Evolutionary conservation across 2,113 vertebrate species (phyloP).

Genomic region (Steatornis caripensis): DNA sequence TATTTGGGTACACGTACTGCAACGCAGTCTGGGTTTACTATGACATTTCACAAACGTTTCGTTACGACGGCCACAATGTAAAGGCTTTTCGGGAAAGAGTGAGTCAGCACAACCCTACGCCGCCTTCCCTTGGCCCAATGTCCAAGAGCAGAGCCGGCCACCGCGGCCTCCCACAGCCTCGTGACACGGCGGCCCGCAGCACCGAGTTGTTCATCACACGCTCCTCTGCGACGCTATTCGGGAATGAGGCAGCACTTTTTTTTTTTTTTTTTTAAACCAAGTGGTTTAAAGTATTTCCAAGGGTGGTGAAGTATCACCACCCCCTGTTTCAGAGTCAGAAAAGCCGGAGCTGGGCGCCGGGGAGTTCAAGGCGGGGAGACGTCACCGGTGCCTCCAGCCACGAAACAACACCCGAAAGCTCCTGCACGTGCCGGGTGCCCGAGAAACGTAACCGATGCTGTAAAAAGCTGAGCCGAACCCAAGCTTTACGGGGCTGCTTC

Average conservation of each 20-base stretch:
- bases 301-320: fast-evolving
- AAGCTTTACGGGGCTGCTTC: background rate
- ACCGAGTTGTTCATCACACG: fast-evolving
- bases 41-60: background rate
- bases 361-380: fast-evolving
- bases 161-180: fast-evolving
- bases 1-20: fast-evolving
- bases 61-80: fast-evolving
- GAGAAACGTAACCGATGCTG: background rate
- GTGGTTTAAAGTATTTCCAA: fast-evolving
- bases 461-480: background rate
- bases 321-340: fast-evolving
- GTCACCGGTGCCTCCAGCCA: background rate
- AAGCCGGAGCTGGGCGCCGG: background rate
- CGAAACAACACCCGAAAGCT: too few species aligned
- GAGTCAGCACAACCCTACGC: background rate
- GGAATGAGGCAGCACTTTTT: background rate
- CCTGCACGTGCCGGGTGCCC: background rate
- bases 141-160: fast-evolving
- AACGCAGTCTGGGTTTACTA: background rate
- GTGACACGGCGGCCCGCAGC: fast-evolving
- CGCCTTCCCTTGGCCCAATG: background rate
- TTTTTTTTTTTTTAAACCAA: too few species aligned
- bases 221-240: fast-evolving
- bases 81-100: background rate